Evolutionary conservation across 1,140 invertebrate genomes (phyloP).

Genomic region (Antheraea mylitta): DNA sequence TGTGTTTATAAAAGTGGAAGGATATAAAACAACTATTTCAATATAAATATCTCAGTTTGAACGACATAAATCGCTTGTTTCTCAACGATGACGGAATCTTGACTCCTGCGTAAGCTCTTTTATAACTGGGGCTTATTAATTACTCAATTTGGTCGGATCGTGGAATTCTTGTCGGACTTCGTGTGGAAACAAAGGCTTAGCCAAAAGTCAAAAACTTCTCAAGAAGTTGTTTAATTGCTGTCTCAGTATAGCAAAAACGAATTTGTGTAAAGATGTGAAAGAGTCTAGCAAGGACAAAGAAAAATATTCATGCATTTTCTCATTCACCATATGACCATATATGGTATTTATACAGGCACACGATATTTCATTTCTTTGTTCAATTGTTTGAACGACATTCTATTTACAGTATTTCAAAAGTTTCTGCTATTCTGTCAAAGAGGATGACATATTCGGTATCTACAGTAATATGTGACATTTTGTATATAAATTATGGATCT

Average conservation of each 20-base stretch:
- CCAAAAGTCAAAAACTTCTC: background rate
- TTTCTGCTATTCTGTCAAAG: too few relatives aligned
- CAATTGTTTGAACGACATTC: too few relatives aligned
- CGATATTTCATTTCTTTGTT: too few relatives aligned
- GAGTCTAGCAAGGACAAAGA: background rate
- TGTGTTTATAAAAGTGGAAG: too few relatives aligned
- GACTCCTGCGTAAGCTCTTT: slow-evolving; percentile 3
- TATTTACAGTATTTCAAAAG: too few relatives aligned
- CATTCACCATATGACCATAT: too few relatives aligned
- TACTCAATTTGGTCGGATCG: slow-evolving; percentile 1
- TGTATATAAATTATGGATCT: too few relatives aligned
- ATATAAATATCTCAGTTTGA: background rate
- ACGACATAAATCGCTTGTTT: background rate
- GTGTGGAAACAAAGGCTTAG: slow-evolving; percentile 3
- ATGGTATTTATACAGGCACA: too few relatives aligned
- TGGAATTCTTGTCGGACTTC: background rate
- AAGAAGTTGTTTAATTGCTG: slow-evolving; percentile 1
- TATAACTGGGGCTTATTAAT: slow-evolving; percentile 1
- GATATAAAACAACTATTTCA: too few relatives aligned
- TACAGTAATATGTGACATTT: too few relatives aligned
- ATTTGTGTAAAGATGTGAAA: background rate
- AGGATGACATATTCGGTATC: too few relatives aligned
- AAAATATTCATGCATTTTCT: too few relatives aligned
- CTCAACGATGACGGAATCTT: background rate
- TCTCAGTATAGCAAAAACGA: background rate